A percentile compares a stretch with the other conserved stretches of the same genome.
Evolutionary conservation across 2,113 vertebrate species (phyloP).

Genomic region (Excalfactoria chinensis): DNA sequence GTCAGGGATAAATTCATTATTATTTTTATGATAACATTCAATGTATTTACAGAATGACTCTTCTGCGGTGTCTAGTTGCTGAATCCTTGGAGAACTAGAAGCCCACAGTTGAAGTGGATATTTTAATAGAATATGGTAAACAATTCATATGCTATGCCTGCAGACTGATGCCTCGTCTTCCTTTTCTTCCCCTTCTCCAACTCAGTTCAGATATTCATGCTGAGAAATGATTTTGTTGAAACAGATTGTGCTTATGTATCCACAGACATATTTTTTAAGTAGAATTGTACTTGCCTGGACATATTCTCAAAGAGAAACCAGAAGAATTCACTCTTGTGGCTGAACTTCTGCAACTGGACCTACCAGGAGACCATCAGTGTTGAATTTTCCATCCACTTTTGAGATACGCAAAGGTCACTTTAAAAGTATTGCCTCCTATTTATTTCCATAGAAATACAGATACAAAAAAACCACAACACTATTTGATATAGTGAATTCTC

Average conservation of each 20-base stretch:
- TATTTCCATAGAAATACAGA: background rate
- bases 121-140: background rate
- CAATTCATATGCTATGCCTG: background rate
- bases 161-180: background rate
- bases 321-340: background rate
- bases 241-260: background rate
- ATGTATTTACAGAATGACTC: background rate
- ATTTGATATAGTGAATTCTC: background rate
- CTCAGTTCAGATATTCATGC: background rate
- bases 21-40: background rate
- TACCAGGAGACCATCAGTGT: background rate
- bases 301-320: background rate
- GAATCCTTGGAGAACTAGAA: background rate
- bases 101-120: fast-evolving
- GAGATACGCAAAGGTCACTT: background rate
- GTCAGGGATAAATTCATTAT: background rate
- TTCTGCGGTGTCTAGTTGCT: background rate
- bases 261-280: background rate
- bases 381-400: background rate
- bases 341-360: background rate
- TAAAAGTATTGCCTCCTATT: background rate
- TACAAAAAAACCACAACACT: background rate
- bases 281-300: background rate
- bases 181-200: background rate
- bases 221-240: background rate